Percentiles rank a stretch among this genome's conserved stretches.
Conservation (phyloP, 2,113 vertebrate genomes). For the Strix aluco region DNA sequence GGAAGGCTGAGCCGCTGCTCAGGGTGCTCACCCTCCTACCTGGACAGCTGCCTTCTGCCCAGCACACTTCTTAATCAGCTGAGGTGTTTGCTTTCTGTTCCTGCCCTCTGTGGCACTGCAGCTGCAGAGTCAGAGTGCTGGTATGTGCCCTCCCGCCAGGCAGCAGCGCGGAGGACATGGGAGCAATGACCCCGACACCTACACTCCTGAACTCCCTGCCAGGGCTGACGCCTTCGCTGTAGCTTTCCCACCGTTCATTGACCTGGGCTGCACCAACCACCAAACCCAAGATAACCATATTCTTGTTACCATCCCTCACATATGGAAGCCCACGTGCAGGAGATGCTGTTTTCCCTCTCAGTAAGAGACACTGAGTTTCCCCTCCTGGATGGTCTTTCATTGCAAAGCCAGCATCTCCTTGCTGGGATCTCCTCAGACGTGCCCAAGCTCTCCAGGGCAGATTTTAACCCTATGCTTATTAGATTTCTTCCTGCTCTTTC, state of each 20-base stretch:
- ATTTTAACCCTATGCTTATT: background rate
- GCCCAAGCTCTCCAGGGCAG: background rate
- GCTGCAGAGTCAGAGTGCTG: background rate
- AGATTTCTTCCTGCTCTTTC: background rate
- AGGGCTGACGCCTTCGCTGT: background rate
- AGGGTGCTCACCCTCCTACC: background rate
- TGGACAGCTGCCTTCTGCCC: background rate
- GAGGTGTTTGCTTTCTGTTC: background rate
- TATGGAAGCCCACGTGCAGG: fast-evolving
- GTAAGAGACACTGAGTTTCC: background rate
- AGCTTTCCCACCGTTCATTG: background rate
- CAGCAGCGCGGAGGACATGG: fast-evolving
- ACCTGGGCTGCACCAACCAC: background rate
- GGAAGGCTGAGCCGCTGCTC: background rate
- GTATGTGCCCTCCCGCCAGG: background rate
- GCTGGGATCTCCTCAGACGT: background rate
- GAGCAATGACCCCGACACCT: background rate
- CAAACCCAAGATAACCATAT: background rate
- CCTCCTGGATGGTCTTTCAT: background rate
- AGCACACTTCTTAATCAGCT: background rate
- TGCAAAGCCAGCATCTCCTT: background rate
- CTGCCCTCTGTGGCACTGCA: background rate
- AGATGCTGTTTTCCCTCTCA: background rate
- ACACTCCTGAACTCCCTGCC: background rate
- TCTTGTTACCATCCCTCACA: background rate